Evolutionary conservation across 2,888 invertebrate genomes (phyloP).

Genomic region (Cataglyphis cursor): DNA sequence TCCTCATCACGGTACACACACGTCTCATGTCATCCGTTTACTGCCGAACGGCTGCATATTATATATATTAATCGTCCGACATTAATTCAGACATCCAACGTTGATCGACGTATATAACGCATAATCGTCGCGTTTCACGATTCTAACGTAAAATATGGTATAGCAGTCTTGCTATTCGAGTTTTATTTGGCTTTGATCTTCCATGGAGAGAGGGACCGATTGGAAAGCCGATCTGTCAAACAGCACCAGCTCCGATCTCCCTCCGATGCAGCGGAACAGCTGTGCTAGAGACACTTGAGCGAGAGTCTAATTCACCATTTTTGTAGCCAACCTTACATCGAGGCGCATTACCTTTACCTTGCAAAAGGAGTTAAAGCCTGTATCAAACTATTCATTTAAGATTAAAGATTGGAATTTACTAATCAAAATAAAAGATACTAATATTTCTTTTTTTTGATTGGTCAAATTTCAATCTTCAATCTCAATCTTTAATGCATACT

Average conservation of each 20-base stretch:
- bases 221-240: constrained; percentile 5
- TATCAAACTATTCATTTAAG: no score
- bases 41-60: constrained; percentile 4
- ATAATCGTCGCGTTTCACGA: constrained; percentile 10
- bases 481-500: no score
- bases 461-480: no score
- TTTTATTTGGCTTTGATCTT: no score
- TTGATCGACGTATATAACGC: neutral
- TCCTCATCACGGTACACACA: constrained; percentile 42
- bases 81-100: neutral
- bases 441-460: no score
- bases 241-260: neutral
- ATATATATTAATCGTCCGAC: neutral
- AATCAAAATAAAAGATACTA: no score
- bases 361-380: neutral
- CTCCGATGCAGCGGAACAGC: neutral
- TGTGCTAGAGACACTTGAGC: neutral
- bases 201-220: neutral
- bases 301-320: neutral
- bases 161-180: neutral
- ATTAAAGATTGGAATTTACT: no score
- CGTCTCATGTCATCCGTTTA: constrained; percentile 36
- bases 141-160: neutral
- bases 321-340: neutral
- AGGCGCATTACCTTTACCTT: no score